Conservation (phyloP, 2,888 invertebrate genomes). For the Choristoneura rosaceana region DNA sequence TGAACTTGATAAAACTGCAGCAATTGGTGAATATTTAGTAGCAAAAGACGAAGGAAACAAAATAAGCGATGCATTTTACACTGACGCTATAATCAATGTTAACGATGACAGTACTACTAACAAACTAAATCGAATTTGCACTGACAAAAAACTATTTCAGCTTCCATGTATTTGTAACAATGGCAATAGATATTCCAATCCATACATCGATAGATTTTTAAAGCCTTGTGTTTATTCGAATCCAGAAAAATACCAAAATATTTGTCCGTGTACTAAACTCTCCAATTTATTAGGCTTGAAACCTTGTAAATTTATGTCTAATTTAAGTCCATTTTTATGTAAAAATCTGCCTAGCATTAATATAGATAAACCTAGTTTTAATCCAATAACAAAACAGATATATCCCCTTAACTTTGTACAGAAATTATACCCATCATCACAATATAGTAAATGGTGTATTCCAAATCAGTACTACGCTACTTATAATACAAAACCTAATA, state of each 20-base stretch:
- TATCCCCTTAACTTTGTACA: background rate
- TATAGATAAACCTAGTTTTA: background rate
- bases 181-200: background rate
- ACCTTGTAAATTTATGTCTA: background rate
- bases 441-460: background rate
- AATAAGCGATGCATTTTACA: background rate
- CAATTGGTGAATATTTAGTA: background rate
- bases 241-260: background rate
- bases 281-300: background rate
- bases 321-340: background rate
- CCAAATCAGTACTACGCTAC: background rate
- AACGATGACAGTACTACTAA: background rate
- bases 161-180: background rate
- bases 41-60: background rate
- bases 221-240: background rate
- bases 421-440: background rate
- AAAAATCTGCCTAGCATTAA: background rate
- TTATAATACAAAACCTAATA: background rate
- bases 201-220: background rate
- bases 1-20: background rate
- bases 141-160: background rate
- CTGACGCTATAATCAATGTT: background rate
- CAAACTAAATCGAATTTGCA: background rate
- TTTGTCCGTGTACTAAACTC: background rate
- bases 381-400: background rate